phyloP scores from a whole-genome alignment of 2,888 invertebrate species.

The Odontomyia ornata region DNA sequence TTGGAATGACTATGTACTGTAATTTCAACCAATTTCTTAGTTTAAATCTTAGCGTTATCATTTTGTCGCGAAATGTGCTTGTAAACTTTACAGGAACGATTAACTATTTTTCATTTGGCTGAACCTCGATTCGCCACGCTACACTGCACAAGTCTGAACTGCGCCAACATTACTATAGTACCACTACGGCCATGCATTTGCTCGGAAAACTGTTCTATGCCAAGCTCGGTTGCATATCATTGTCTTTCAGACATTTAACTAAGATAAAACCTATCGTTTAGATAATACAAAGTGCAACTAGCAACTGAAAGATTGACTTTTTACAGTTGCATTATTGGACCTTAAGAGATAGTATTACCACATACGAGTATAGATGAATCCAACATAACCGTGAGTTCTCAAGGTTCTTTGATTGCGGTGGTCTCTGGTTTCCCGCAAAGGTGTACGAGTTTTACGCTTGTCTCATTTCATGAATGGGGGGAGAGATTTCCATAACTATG shows the following conservation, averaged over 20 bases:
- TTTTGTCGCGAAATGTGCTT: no score
- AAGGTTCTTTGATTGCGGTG: constrained; percentile 3
- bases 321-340: constrained; percentile 32
- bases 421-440: background rate
- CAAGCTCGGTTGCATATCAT: constrained; percentile 26
- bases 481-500: background rate
- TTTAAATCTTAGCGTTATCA: no score
- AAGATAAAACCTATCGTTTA: constrained; percentile 28
- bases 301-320: constrained; percentile 22
- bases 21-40: no score
- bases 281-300: constrained; percentile 35
- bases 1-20: no score
- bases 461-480: no score
- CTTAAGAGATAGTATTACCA: constrained; percentile 3
- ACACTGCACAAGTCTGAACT: background rate
- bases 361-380: no score
- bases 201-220: background rate
- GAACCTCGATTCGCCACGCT: no score
- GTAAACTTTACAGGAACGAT: no score
- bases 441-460: background rate
- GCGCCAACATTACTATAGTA: no score
- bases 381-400: background rate
- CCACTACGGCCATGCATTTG: background rate
- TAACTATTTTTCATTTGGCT: no score
- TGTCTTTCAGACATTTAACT: constrained; percentile 28